phyloP scores from a whole-genome alignment of 2,888 invertebrate genomes.

The Sisyra nigra region DNA sequence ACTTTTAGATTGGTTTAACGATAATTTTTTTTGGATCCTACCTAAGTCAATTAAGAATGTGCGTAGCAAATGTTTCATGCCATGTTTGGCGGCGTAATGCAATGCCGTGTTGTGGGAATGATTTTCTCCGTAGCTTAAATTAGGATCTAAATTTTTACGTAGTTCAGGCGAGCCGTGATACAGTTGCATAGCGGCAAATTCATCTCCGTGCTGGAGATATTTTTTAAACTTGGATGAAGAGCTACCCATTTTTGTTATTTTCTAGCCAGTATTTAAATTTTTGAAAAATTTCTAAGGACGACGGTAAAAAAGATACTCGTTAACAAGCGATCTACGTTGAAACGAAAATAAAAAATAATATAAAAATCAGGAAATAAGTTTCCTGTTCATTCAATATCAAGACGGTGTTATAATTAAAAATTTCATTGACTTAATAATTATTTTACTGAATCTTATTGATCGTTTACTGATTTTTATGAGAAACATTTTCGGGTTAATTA shows the following conservation, averaged over 20 bases:
- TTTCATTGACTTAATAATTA: too few species aligned
- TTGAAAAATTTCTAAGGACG: too few species aligned
- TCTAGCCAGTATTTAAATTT: neutral
- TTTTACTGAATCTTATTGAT: too few species aligned
- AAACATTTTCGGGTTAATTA: too few species aligned
- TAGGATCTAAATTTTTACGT: slow-evolving; percentile 45
- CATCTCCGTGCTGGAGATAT: slow-evolving; percentile 50
- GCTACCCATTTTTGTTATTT: slow-evolving; percentile 37
- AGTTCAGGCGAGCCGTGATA: slow-evolving; percentile 46
- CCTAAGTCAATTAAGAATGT: slow-evolving; percentile 41
- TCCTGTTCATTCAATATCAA: too few species aligned
- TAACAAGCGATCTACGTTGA: too few species aligned
- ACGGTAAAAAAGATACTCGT: too few species aligned
- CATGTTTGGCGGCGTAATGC: slow-evolving; percentile 48
- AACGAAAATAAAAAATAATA: too few species aligned
- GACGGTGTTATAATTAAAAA: too few species aligned
- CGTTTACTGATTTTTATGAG: too few species aligned
- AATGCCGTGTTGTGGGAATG: slow-evolving; percentile 49
- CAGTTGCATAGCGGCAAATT: slow-evolving; percentile 48
- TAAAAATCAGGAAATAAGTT: too few species aligned
- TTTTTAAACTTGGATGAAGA: slow-evolving; percentile 52
- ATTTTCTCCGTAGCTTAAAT: slow-evolving; percentile 46
- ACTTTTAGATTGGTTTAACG: too few species aligned
- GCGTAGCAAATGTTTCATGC: slow-evolving; percentile 40
- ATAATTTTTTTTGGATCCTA: neutral